These are phyloP conservation scores for Dendrolimus punctatus DNA, from an alignment of 1,140 invertebrate species.

Conservation along the genomic window DNA sequence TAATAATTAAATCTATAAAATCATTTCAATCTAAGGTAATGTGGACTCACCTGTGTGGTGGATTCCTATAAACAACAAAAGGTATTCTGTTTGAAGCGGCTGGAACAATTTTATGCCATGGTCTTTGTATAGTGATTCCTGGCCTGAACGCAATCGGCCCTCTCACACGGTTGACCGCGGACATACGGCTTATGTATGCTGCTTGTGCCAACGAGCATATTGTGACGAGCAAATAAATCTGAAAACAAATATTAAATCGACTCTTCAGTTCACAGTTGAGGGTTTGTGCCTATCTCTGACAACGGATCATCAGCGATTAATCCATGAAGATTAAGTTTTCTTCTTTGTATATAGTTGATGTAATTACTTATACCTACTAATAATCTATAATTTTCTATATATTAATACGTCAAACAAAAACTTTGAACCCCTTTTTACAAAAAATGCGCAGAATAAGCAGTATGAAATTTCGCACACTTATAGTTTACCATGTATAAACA, in stretches of 20 bases:
- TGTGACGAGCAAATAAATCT: constrained; percentile 34
- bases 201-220: constrained; percentile 38
- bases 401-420: too few species aligned
- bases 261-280: background rate
- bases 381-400: too few species aligned
- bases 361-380: too few species aligned
- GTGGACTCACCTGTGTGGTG: constrained; percentile 34
- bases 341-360: too few species aligned
- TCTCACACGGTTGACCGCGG: constrained; percentile 30
- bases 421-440: too few species aligned
- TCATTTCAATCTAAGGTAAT: background rate
- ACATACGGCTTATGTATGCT: constrained; percentile 46
- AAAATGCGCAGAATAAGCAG: too few species aligned
- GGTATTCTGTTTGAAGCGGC: constrained; percentile 42
- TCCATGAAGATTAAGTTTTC: too few species aligned
- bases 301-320: too few species aligned
- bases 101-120: constrained; percentile 29
- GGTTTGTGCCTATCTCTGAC: too few species aligned
- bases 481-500: too few species aligned
- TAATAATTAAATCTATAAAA: background rate
- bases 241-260: constrained; percentile 8
- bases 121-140: constrained; percentile 36
- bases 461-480: too few species aligned
- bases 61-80: constrained; percentile 43
- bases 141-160: constrained; percentile 41